phyloP scores from a whole-genome alignment of 2,888 invertebrate genomes.

The Campoletis raptor region DNA sequence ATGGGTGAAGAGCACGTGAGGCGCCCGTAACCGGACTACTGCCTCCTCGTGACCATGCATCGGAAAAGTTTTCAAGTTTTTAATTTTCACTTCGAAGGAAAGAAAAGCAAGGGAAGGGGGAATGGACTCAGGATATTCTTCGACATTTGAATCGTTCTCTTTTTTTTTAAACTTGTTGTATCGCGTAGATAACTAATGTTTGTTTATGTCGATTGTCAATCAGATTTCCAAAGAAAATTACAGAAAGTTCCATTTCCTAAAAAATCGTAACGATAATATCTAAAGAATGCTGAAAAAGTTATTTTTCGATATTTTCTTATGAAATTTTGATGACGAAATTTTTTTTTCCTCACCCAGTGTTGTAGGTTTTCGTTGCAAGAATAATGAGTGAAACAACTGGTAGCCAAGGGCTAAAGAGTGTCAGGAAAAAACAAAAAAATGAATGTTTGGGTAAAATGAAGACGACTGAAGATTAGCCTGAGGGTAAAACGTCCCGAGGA shows the following conservation, averaged over 20 bases:
- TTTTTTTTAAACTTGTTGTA: too few species aligned
- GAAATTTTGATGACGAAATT: not conserved
- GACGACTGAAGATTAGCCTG: constrained; percentile 74
- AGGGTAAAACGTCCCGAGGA: constrained; percentile 53
- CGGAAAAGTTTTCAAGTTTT: not conserved
- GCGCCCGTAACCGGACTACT: not conserved
- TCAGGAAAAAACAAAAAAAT: constrained; percentile 53
- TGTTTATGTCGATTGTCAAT: too few species aligned
- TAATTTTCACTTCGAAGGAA: not conserved
- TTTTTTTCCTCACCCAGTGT: not conserved
- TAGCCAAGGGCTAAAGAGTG: not conserved
- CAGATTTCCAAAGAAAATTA: too few species aligned
- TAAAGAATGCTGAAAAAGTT: too few species aligned
- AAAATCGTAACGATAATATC: too few species aligned
- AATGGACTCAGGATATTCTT: too few species aligned
- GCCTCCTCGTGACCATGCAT: not conserved
- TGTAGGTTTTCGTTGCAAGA: constrained; percentile 32
- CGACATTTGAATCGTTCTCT: too few species aligned
- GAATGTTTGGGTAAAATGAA: constrained; percentile 51
- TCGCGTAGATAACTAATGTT: too few species aligned
- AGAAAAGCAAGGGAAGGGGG: too few species aligned
- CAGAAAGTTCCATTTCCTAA: too few species aligned
- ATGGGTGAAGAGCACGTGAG: constrained; percentile 66
- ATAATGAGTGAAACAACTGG: not conserved
- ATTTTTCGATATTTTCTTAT: too few species aligned